These are phyloP conservation scores for Menidia menidia DNA, from an alignment of 2,797 vertebrate genomes.

Conservation along the genomic window DNA sequence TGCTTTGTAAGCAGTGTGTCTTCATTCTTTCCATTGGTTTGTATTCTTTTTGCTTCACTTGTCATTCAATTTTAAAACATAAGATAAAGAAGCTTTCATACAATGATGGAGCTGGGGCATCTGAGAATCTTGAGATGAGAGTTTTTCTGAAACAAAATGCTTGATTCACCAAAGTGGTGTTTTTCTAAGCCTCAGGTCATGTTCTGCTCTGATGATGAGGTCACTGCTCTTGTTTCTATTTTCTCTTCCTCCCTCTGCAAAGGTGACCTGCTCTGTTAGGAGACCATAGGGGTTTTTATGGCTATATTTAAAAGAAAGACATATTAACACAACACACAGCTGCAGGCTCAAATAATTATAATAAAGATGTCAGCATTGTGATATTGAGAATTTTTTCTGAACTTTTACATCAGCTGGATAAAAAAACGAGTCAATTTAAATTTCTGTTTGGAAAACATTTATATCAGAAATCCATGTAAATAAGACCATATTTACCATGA, in stretches of 20 bases:
- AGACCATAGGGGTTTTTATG: background rate
- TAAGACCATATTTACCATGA: too few species aligned
- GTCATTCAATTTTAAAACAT: too few species aligned
- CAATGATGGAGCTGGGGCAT: too few species aligned
- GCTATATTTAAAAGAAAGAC: background rate
- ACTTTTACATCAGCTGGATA: too few species aligned
- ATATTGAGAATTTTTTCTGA: background rate
- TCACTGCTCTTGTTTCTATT: slow-evolving; percentile 50
- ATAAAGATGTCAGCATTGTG: background rate
- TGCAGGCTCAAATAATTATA: background rate
- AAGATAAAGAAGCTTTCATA: too few species aligned
- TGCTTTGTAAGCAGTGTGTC: slow-evolving; percentile 1
- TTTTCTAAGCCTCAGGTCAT: slow-evolving; percentile 55
- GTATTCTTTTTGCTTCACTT: too few species aligned
- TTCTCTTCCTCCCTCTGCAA: slow-evolving; percentile 23
- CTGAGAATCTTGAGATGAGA: slow-evolving; percentile 21
- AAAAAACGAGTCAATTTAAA: too few species aligned
- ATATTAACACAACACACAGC: background rate
- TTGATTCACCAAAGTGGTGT: slow-evolving; percentile 49
- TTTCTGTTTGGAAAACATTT: too few species aligned
- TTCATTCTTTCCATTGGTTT: background rate
- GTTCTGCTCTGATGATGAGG: slow-evolving; percentile 64
- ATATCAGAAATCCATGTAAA: too few species aligned
- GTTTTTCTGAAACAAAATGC: slow-evolving; percentile 26
- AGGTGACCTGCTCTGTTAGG: slow-evolving; percentile 41